phyloP scores from a whole-genome alignment of 2,888 invertebrate species.

The Lasioglossum zephyrum region DNA sequence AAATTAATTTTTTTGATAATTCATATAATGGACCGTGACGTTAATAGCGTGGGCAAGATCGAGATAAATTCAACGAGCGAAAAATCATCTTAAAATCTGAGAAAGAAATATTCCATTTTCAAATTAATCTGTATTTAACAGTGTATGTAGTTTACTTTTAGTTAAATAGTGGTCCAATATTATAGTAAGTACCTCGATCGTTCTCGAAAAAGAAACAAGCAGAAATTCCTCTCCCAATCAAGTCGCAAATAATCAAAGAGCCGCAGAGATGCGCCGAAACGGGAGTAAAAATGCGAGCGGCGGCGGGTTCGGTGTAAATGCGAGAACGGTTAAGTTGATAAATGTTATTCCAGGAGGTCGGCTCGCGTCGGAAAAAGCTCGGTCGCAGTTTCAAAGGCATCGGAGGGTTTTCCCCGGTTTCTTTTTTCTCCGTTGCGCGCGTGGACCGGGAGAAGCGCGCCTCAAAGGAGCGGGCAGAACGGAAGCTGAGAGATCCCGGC shows the following conservation, averaged over 20 bases:
- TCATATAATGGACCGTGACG: too few relatives aligned
- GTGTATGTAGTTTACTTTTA: too few relatives aligned
- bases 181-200: too few relatives aligned
- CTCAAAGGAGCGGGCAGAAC: constrained; percentile 7
- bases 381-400: background rate
- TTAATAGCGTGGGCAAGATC: too few relatives aligned
- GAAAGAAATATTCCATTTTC: too few relatives aligned
- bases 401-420: background rate
- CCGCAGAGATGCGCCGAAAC: background rate
- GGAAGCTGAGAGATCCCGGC: constrained; percentile 20
- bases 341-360: constrained; percentile 3
- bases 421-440: background rate
- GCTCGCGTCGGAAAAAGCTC: background rate
- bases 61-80: too few relatives aligned
- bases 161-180: too few relatives aligned
- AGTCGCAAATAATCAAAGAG: background rate
- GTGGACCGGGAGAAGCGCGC: background rate
- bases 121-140: too few relatives aligned
- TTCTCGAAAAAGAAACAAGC: background rate
- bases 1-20: too few relatives aligned
- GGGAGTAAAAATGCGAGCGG: background rate
- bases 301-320: background rate
- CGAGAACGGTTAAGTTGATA: constrained; percentile 2
- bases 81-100: too few relatives aligned
- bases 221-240: background rate